Conservation (phyloP, 1,140 invertebrate species). For the Alviniconcha marisindica region DNA sequence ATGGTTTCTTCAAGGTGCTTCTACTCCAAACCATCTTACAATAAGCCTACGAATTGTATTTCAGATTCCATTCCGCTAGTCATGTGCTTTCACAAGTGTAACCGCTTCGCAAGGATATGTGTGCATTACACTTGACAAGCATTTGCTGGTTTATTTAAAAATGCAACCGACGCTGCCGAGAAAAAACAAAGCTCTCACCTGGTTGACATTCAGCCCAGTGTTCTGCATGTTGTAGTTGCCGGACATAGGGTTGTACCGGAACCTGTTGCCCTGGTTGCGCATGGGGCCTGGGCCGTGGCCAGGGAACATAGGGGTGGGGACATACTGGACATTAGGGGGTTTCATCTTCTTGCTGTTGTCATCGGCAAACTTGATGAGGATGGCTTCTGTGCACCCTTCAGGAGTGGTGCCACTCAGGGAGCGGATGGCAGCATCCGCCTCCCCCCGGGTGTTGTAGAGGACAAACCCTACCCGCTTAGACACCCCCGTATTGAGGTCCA, state of each 20-base stretch:
- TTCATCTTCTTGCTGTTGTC: slow-evolving; percentile 88
- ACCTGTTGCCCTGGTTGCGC: slow-evolving; percentile 58
- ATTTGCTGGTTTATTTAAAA: too few species aligned
- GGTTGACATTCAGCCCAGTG: slow-evolving; percentile 41
- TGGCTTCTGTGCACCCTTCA: slow-evolving; percentile 87
- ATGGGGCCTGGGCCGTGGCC: slow-evolving; percentile 60
- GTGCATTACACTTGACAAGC: too few species aligned
- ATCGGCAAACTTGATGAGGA: slow-evolving; percentile 93
- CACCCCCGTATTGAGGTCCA: slow-evolving; percentile 90
- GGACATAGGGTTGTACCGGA: slow-evolving; percentile 67
- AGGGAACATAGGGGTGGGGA: slow-evolving; percentile 48
- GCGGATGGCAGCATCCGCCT: slow-evolving; percentile 91
- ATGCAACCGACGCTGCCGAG: too few species aligned
- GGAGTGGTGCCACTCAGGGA: slow-evolving; percentile 90
- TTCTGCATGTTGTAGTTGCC: slow-evolving; percentile 40
- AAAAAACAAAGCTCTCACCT: slow-evolving; percentile 41
- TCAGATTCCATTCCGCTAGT: too few species aligned
- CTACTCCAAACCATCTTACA: too few species aligned
- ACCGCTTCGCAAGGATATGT: too few species aligned
- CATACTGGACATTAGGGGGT: slow-evolving; percentile 51
- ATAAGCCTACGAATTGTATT: too few species aligned
- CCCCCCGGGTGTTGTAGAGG: slow-evolving; percentile 78
- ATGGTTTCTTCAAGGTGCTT: too few species aligned
- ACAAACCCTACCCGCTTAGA: slow-evolving; percentile 94
- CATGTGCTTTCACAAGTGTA: too few species aligned